These are phyloP conservation scores for Mechanitis messenoides DNA, from an alignment of 2,888 invertebrate genomes.

Conservation along the genomic window DNA sequence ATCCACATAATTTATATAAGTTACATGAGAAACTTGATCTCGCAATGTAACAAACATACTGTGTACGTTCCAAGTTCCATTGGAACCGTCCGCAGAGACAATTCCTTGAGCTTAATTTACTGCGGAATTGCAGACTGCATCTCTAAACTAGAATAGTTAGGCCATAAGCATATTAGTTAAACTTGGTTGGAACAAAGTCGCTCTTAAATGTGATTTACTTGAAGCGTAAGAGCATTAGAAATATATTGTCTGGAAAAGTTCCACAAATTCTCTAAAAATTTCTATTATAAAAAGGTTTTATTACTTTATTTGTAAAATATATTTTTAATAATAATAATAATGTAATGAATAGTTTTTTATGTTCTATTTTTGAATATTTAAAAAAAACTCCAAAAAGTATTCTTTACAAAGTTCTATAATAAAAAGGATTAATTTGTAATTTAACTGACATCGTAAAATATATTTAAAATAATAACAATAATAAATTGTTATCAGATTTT, in stretches of 20 bases:
- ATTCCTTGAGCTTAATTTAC: slow-evolving; percentile 47
- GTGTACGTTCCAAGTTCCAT: slow-evolving; percentile 14
- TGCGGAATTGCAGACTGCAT: slow-evolving; percentile 46
- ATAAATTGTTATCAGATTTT: too few species aligned
- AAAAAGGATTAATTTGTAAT: too few species aligned
- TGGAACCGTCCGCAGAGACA: slow-evolving; percentile 31
- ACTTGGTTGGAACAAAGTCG: slow-evolving; percentile 23
- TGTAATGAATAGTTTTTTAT: too few species aligned
- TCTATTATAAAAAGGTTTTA: too few species aligned
- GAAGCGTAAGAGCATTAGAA: neutral
- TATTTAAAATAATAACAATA: too few species aligned
- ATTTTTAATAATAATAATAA: too few species aligned
- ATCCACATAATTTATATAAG: slow-evolving; percentile 4
- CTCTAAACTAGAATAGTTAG: slow-evolving; percentile 38
- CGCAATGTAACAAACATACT: slow-evolving; percentile 14
- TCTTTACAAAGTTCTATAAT: too few species aligned
- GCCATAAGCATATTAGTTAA: slow-evolving; percentile 37
- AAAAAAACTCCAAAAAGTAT: too few species aligned
- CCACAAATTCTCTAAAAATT: too few species aligned
- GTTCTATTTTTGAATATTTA: too few species aligned
- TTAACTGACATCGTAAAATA: too few species aligned
- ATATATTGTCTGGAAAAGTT: neutral
- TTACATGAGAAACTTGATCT: slow-evolving; percentile 25
- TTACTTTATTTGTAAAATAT: too few species aligned
- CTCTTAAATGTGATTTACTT: neutral